Evolutionary conservation across 64 coral and sea anemone species (phyloP).

Genomic region (Actinia tenebrosa): DNA sequence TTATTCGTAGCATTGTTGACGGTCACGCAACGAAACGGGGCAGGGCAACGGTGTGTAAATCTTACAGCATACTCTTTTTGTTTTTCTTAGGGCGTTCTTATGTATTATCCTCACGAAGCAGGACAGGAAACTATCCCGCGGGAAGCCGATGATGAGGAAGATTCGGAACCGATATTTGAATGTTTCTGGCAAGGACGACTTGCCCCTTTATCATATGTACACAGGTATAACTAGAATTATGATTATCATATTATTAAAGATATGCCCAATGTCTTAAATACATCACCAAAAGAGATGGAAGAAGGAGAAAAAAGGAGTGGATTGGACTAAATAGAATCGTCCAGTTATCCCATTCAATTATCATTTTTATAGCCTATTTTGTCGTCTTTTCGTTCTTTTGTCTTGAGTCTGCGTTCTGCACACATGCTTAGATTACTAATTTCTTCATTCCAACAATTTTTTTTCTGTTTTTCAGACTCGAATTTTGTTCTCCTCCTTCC

Average conservation of each 20-base stretch:
- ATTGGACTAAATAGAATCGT: too few relatives aligned
- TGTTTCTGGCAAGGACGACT: slow-evolving; percentile 90
- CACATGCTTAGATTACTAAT: background rate
- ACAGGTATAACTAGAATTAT: slow-evolving; percentile 28
- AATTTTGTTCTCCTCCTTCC: slow-evolving; percentile 55
- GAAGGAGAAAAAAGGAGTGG: background rate
- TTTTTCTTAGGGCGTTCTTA: slow-evolving; percentile 62
- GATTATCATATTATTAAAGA: too few relatives aligned
- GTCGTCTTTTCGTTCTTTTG: too few relatives aligned
- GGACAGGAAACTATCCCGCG: slow-evolving; percentile 80
- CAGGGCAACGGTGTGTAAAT: background rate
- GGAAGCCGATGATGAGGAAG: slow-evolving; percentile 46
- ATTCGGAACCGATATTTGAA: slow-evolving; percentile 74
- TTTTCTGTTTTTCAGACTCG: slow-evolving; percentile 39
- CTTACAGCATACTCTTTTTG: background rate
- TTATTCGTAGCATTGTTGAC: background rate
- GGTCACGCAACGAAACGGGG: background rate
- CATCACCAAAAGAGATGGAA: background rate
- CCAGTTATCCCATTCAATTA: background rate
- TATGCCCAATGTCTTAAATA: too few relatives aligned
- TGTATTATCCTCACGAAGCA: slow-evolving; percentile 84
- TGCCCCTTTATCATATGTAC: slow-evolving; percentile 81
- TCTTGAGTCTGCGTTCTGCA: too few relatives aligned
- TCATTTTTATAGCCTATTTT: background rate
- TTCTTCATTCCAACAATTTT: background rate